A percentile compares a stretch with the other conserved stretches of the same genome.
Conservation (phyloP, 2,888 invertebrate genomes). For the Xylocampa areola region DNA sequence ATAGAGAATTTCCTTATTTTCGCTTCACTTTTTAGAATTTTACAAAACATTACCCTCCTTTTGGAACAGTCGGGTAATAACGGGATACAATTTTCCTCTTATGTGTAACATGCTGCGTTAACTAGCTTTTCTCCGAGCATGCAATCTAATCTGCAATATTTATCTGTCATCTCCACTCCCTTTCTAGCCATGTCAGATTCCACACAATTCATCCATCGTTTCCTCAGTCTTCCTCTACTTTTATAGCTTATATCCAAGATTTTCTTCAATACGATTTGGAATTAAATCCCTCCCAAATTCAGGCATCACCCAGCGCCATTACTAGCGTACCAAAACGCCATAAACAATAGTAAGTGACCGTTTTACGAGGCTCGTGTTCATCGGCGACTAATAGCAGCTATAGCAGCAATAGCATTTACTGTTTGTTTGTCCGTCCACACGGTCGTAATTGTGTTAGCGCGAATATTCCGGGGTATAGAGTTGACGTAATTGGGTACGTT, state of each 20-base stretch:
- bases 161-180: too few relatives aligned
- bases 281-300: not conserved
- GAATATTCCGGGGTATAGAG: constrained; percentile 9
- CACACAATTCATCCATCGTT: too few relatives aligned
- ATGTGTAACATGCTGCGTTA: too few relatives aligned
- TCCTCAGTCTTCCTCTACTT: too few relatives aligned
- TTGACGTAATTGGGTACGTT: not conserved
- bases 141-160: too few relatives aligned
- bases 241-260: too few relatives aligned
- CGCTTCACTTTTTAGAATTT: not conserved
- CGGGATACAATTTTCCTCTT: too few relatives aligned
- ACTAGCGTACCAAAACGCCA: constrained; percentile 10
- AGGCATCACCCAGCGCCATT: not conserved
- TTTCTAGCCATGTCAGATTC: too few relatives aligned
- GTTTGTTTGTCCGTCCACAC: constrained; percentile 18
- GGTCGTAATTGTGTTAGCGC: constrained; percentile 16
- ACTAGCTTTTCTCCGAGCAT: too few relatives aligned
- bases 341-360: constrained; percentile 26
- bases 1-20: not conserved
- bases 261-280: not conserved
- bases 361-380: constrained; percentile 41
- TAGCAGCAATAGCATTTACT: constrained; percentile 2
- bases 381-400: constrained; percentile 13
- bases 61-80: too few relatives aligned
- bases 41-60: too few relatives aligned